Evolutionary conservation across 2,888 invertebrate genomes (phyloP).

Genomic region (Lordiphosa andalusiaca): DNA sequence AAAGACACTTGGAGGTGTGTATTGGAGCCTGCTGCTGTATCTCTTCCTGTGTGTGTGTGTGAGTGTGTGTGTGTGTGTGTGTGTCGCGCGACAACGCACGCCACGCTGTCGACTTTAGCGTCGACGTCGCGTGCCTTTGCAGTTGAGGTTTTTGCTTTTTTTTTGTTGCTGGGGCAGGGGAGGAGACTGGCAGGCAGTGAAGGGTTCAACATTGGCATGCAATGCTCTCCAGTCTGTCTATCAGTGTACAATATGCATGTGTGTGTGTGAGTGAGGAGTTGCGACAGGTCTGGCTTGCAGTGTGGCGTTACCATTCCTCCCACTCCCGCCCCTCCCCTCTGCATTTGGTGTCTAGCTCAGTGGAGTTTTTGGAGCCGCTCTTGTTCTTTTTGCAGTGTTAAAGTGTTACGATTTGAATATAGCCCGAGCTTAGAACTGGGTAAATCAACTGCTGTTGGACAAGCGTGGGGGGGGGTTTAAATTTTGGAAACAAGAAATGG

Average conservation of each 20-base stretch:
- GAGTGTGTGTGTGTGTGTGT: constrained; percentile 55
- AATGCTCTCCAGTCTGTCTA: constrained; percentile 6
- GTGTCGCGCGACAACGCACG: constrained; percentile 63
- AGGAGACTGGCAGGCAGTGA: constrained; percentile 34
- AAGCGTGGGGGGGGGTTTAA: constrained; percentile 1
- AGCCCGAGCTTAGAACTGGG: constrained; percentile 68
- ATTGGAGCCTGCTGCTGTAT: constrained; percentile 9
- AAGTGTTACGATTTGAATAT: constrained; percentile 72
- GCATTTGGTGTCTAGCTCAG: constrained; percentile 20
- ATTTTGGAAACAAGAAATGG: neutral
- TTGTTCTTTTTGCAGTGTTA: constrained; percentile 62
- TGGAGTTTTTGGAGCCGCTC: constrained; percentile 7
- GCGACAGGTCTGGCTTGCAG: constrained; percentile 54
- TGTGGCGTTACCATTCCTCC: neutral
- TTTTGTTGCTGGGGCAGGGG: constrained; percentile 38
- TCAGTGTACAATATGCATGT: neutral
- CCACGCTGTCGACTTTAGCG: constrained; percentile 53
- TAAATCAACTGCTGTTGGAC: constrained; percentile 43
- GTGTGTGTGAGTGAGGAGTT: constrained; percentile 34
- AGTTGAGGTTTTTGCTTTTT: constrained; percentile 36
- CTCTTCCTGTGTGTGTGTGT: constrained; percentile 6
- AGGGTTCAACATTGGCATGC: constrained; percentile 46
- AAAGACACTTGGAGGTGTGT: constrained; percentile 49
- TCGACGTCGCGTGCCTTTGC: constrained; percentile 63
- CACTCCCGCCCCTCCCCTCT: constrained; percentile 2